phyloP scores from a whole-genome alignment of 2,888 invertebrate genomes.

The Spilarctia lutea region DNA sequence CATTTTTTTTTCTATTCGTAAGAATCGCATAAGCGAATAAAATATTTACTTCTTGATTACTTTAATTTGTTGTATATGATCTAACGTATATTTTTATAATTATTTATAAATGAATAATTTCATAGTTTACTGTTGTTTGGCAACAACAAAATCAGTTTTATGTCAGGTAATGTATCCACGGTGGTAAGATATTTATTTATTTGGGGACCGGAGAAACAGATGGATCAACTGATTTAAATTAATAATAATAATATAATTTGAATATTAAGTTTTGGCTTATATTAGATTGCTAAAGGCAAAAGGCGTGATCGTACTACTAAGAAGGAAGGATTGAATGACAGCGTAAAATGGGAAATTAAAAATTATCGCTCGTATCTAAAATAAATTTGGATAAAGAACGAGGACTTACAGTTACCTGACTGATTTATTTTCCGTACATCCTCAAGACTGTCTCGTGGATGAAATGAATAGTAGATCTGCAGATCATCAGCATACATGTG shows the following conservation, averaged over 20 bases:
- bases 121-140: neutral
- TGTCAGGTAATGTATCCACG: neutral
- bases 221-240: too few species aligned
- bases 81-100: neutral
- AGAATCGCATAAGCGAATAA: neutral
- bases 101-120: neutral
- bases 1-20: neutral
- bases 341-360: neutral
- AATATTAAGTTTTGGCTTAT: too few species aligned
- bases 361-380: neutral
- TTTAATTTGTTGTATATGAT: neutral
- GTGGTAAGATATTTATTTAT: neutral
- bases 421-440: too few species aligned
- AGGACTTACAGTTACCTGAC: too few species aligned
- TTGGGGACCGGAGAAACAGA: too few species aligned
- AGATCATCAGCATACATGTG: too few species aligned
- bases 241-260: too few species aligned
- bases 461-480: too few species aligned
- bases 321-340: neutral
- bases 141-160: slow-evolving; percentile 9
- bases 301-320: neutral
- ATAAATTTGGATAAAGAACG: too few species aligned
- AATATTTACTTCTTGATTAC: neutral
- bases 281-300: neutral
- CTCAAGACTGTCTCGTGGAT: too few species aligned